Evolutionary conservation across 1,140 invertebrate genomes (phyloP), one percentile per base, ranked within the genome.

Genomic region (Heliothis subflexa): DNA sequence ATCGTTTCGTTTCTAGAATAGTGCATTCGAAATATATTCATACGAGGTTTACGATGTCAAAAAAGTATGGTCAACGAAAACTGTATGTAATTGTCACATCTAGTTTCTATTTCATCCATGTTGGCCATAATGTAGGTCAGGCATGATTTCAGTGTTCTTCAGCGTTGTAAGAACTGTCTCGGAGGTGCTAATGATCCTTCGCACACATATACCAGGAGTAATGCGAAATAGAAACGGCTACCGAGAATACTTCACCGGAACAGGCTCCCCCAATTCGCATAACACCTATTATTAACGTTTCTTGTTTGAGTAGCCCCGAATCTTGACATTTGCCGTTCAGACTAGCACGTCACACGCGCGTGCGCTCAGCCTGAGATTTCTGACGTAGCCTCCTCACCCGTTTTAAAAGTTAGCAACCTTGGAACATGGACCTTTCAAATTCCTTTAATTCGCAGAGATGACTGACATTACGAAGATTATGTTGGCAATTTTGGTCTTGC

Each of bases 321-420:
- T 25, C 3, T 21, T 10, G 3, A 13, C 4, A 4, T 16, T 45
- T 45, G 9, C 45, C n/a, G 3, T 64, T 47, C 45, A n/a, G 5
- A 18, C 45, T 45, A 3, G 40, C 62, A 66, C 40, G 61, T 14
- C 16, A 21, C 28, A 66, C 5, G 62, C 28, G 16, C 62, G 62
- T 66, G 62, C n/a, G 10, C 1, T 64, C 61, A 16, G 9, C 55
- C 10, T 16, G 47, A 47, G 40, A 47, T 47, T 47, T 45, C 7
- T 45, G 62, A 47, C 33, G 40, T 18, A 18, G 11, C 40, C 28
- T 47, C 59, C n/a, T 62, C n/a, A 28, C 14, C 59, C n/a, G 59
- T 11, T 62, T 40, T 62, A 62, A 61, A 62, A 62, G 28, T 45
- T n/a, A 62, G 40, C 62, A 66, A 11, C 62, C 62, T 66, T 66